Base-by-base conservation (phyloP, 1,140 invertebrate species). In the Aricia agestis region DNA sequence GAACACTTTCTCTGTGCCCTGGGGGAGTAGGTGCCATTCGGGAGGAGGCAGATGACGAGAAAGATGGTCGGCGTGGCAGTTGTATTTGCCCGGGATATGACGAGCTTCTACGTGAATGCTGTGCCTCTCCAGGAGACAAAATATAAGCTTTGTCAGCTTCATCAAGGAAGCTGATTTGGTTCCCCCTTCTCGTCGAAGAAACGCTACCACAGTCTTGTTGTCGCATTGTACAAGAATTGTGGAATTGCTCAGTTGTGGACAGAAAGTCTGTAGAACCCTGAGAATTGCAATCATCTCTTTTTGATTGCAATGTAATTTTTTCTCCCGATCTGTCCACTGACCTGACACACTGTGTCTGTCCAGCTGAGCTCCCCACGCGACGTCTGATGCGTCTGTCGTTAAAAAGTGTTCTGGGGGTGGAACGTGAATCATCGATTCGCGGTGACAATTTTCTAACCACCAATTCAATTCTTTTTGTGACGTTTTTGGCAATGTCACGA, bases 211-310 rank as follows among this genome's bases (percentile, higher is more conserved):
- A 0, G 82, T 85, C 57, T 66, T 77, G 77, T 77, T 84, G 78
- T 84, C 79, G 71, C 79, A 74, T 36, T 83, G 81, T 25, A 84
- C n/a, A 25, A 80, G 67, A 2, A 81, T 59, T 10, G 74, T 66
- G 9, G 61, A 69, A 57, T 70, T 57, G 32, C 13, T 19, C 19
- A 85, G 45, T 0, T 42, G 0, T 36, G 36, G 36, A 36, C 36
- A 36, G 6, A 36, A 36, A 36, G 36, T 9, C 36, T 36, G 36
- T 36, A 9, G 74, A 68, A 59, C 69, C 61, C 25, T 66, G 74
- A 9, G 71, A 36, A 9, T 59, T 10, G 18, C 70, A 61, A 66
- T 74, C 76, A 69, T 70, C 17, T 45, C 36, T 36, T 36, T 36
- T 36, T 36, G 36, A 36, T 36, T 36, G 36, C 36, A 36, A 36